Percentiles rank a stretch among this genome's conserved stretches.
Conservation (phyloP, 2,888 invertebrate species). For the Globia sparganii region DNA sequence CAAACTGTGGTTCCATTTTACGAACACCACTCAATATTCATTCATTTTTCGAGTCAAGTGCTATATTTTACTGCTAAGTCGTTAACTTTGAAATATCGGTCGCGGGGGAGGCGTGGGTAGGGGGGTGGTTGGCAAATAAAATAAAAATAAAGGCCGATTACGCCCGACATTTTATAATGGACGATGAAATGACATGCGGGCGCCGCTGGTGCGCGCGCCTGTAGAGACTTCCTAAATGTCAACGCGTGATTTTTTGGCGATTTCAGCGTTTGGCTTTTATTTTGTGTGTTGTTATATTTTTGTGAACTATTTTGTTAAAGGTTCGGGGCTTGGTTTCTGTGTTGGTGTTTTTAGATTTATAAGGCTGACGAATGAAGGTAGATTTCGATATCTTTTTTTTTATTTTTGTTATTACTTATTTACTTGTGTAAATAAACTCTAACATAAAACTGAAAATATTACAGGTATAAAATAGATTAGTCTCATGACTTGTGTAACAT, state of each 20-base stretch:
- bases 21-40: slow-evolving; percentile 78
- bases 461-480: not conserved
- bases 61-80: slow-evolving; percentile 88
- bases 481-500: not conserved
- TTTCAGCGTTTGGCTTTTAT: slow-evolving; percentile 47
- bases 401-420: not conserved
- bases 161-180: slow-evolving; percentile 90
- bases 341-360: slow-evolving; percentile 29
- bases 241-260: slow-evolving; percentile 63
- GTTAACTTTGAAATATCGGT: slow-evolving; percentile 90
- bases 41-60: slow-evolving; percentile 84
- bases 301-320: slow-evolving; percentile 55
- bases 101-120: slow-evolving; percentile 70
- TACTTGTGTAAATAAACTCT: not conserved
- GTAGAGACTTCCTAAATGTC: slow-evolving; percentile 70
- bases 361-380: not conserved
- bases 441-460: not conserved
- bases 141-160: slow-evolving; percentile 90
- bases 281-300: slow-evolving; percentile 52
- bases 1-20: slow-evolving; percentile 70
- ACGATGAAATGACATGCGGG: slow-evolving; percentile 89
- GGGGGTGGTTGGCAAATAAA: slow-evolving; percentile 86
- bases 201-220: slow-evolving; percentile 79
- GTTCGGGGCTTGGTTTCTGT: slow-evolving; percentile 38
- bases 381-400: not conserved